phyloP scores from a whole-genome alignment of 2,888 invertebrate species.

The Lumbricus terrestris region DNA sequence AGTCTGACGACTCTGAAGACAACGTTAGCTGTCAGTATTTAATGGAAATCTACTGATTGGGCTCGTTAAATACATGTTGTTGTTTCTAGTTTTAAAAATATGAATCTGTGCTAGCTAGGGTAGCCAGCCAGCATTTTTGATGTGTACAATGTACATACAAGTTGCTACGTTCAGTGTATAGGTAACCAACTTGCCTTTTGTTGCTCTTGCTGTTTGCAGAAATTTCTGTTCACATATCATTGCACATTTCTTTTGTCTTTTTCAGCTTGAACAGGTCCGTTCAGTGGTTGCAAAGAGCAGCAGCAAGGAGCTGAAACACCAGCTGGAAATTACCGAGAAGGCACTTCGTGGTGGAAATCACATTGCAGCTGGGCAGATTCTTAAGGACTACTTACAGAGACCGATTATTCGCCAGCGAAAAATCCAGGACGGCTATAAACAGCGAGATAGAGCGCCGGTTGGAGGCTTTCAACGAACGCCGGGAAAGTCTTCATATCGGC shows the following conservation, averaged over 20 bases:
- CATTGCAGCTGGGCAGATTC: not conserved
- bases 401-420: constrained; percentile 29
- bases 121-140: too few relatives aligned
- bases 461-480: constrained; percentile 12
- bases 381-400: constrained; percentile 20
- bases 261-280: not conserved
- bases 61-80: too few relatives aligned
- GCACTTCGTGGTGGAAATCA: not conserved
- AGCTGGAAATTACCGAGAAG: constrained; percentile 13
- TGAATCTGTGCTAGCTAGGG: too few relatives aligned
- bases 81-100: too few relatives aligned
- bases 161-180: too few relatives aligned
- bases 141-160: too few relatives aligned
- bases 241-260: not conserved
- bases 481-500: constrained; percentile 9
- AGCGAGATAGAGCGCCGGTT: constrained; percentile 16
- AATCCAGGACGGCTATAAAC: constrained; percentile 32
- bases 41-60: too few relatives aligned
- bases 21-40: too few relatives aligned
- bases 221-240: not conserved
- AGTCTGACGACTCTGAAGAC: too few relatives aligned
- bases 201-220: too few relatives aligned
- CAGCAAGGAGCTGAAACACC: constrained; percentile 9
- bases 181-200: too few relatives aligned
- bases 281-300: not conserved